Evolutionary conservation across 1,140 invertebrate genomes (phyloP), one percentile per base, ranked within the genome.

Genomic region (Chelonus insularis): DNA sequence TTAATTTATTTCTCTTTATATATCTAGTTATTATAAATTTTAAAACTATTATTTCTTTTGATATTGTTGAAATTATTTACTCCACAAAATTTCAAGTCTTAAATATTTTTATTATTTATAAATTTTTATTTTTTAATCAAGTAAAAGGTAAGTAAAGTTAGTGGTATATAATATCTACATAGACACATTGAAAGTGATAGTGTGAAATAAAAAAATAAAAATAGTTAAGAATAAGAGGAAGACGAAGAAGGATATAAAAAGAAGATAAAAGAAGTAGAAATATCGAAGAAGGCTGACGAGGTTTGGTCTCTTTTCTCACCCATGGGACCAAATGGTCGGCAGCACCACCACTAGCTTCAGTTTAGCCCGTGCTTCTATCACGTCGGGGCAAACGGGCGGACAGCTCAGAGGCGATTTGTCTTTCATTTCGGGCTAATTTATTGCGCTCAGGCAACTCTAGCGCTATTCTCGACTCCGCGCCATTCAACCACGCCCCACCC

Each of bases 371-470:
- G 68, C 74, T 80, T 81, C 77, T 81, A 80, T 80, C 78, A 80
- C 76, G 72, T 72, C 68, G 77, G 58, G 74, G 76, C 72, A 72
- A 76, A 76, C 78, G 77, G 78, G 79, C 79, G 79, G 79, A 80
- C 79, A 81, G 77, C 75, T 81, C 69, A 60, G 70, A 72, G 70
- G 77, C 77, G 78, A 81, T 81, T 80, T 79, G 79, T 81, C 79
- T 81, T 81, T 81, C 79, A 81, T 81, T 80, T 81, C 74, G 78
- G 71, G 76, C 74, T 80, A 80, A 81, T 81, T 80, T 80, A 80
- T 81, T 75, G 79, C 76, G 66, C 71, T 65, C 67, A 60, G 68
- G 66, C 72, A 68, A 68, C 66, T 68, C 66, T 65, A 67, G 66
- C 71, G 70, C 72, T 73, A 74, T 74, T 74, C 73, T 73, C 73